Percentiles rank a stretch among this genome's conserved stretches.
These are phyloP conservation scores for Dermolepida albohirtum DNA, from an alignment of 2,888 invertebrate genomes.

Conservation along the genomic window DNA sequence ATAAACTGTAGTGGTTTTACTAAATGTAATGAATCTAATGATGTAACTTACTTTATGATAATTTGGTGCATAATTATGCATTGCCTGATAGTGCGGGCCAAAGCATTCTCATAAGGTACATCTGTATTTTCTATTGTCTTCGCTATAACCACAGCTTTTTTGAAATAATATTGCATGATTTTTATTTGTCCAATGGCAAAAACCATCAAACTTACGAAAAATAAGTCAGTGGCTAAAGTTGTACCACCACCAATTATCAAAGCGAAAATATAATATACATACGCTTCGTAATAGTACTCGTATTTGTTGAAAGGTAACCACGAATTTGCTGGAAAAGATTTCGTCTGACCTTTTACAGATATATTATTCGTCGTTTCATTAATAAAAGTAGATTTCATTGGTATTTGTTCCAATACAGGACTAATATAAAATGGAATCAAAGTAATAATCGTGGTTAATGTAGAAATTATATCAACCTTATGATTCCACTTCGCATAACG, in stretches of 20 bases:
- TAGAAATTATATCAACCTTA: constrained; percentile 37
- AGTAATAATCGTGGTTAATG: constrained; percentile 36
- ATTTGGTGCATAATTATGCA: constrained; percentile 42
- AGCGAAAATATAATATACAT: constrained; percentile 39
- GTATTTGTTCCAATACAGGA: constrained; percentile 42
- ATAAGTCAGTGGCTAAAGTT: constrained; percentile 43
- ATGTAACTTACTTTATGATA: constrained; percentile 42
- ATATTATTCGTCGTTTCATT: constrained; percentile 20
- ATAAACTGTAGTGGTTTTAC: too few species aligned
- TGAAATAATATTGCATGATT: constrained; percentile 44
- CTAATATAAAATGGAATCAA: constrained; percentile 45
- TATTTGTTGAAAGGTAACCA: constrained; percentile 51
- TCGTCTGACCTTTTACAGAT: constrained; percentile 19
- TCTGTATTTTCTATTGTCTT: constrained; percentile 2
- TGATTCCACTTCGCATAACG: constrained; percentile 44
- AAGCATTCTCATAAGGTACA: constrained; percentile 24
- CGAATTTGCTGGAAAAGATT: constrained; percentile 46
- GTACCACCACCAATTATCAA: constrained; percentile 42
- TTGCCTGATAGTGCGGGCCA: constrained; percentile 20
- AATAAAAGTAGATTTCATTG: constrained; percentile 10
- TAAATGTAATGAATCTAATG: too few species aligned
- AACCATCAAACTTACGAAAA: constrained; percentile 48
- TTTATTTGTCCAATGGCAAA: constrained; percentile 47
- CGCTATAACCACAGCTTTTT: constrained; percentile 25
- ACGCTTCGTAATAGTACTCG: constrained; percentile 44